A percentile compares a stretch with the other conserved stretches of the same genome.
phyloP scores from a whole-genome alignment of 2,113 vertebrate genomes.

The Leptobrachium ailaonicum region DNA sequence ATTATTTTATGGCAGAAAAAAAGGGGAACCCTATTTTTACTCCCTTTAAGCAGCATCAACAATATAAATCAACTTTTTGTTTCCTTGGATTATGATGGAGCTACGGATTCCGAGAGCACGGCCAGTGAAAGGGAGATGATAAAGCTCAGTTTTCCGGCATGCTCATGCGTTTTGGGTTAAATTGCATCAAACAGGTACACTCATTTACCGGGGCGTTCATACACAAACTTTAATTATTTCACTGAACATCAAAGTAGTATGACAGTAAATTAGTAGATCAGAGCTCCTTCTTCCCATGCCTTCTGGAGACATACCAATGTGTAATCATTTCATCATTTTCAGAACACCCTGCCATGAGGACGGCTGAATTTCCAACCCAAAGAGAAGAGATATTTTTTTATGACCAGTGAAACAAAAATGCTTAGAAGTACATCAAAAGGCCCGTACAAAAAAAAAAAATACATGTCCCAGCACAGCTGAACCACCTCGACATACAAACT shows the following conservation, averaged over 20 bases:
- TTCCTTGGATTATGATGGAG: too few species aligned
- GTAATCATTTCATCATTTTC: conserved; percentile 48
- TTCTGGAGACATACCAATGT: conserved; percentile 41
- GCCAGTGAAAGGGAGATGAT: too few species aligned
- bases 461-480: conserved; percentile 37
- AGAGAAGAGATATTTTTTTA: conserved; percentile 28
- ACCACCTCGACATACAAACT: conserved; percentile 45
- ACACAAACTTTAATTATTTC: conserved; percentile 17
- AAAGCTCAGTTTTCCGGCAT: neutral
- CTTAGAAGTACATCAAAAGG: conserved; percentile 48
- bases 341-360: conserved; percentile 40
- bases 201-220: neutral
- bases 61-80: too few species aligned
- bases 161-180: neutral
- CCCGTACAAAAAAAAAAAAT: conserved; percentile 34
- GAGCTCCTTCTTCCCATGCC: conserved; percentile 1
- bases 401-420: conserved; percentile 43
- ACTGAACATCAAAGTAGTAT: conserved; percentile 19
- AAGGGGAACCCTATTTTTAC: too few species aligned
- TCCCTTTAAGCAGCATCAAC: too few species aligned
- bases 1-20: too few species aligned
- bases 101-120: too few species aligned
- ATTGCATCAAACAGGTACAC: neutral
- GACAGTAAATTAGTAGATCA: conserved; percentile 18
- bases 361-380: conserved; percentile 23